phyloP scores from a whole-genome alignment of 1,140 invertebrate genomes.

The Stegodyphus dumicola region DNA sequence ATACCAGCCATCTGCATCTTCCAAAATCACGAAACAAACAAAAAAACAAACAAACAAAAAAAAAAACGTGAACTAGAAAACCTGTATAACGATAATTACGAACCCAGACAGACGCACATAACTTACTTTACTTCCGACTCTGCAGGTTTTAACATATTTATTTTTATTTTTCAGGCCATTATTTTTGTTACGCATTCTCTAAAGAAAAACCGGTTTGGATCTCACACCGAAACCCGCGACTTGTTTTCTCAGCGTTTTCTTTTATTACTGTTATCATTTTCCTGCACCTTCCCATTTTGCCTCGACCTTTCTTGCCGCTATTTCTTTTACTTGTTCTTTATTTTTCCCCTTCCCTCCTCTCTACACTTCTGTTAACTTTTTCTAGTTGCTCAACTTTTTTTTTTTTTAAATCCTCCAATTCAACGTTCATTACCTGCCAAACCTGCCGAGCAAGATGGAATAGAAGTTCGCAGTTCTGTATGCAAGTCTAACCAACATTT shows the following conservation, averaged over 20 bases:
- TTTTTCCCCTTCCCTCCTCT: not conserved
- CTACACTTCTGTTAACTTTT: not conserved
- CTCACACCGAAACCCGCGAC: not conserved
- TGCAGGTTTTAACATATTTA: constrained; percentile 16
- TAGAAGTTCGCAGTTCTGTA: not conserved
- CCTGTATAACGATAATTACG: constrained; percentile 10
- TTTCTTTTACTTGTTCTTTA: not conserved
- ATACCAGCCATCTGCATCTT: too few relatives aligned
- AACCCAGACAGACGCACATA: constrained; percentile 28
- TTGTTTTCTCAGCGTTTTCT: constrained; percentile 14
- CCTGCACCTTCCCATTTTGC: constrained; percentile 30
- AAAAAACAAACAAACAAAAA: too few relatives aligned
- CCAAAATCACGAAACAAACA: too few relatives aligned
- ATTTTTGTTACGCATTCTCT: constrained; percentile 10
- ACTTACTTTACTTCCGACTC: constrained; percentile 42
- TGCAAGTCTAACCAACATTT: not conserved
- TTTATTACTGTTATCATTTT: constrained; percentile 54
- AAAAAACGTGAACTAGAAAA: too few relatives aligned
- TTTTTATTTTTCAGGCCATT: constrained; percentile 14
- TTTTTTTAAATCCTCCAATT: not conserved
- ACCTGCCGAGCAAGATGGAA: constrained; percentile 34
- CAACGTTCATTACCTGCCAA: constrained; percentile 28
- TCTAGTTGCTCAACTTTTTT: not conserved
- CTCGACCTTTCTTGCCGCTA: constrained; percentile 17
- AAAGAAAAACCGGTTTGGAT: constrained; percentile 20